phyloP scores from a whole-genome alignment of 2,113 vertebrate species.

The Neotoma lepida region DNA sequence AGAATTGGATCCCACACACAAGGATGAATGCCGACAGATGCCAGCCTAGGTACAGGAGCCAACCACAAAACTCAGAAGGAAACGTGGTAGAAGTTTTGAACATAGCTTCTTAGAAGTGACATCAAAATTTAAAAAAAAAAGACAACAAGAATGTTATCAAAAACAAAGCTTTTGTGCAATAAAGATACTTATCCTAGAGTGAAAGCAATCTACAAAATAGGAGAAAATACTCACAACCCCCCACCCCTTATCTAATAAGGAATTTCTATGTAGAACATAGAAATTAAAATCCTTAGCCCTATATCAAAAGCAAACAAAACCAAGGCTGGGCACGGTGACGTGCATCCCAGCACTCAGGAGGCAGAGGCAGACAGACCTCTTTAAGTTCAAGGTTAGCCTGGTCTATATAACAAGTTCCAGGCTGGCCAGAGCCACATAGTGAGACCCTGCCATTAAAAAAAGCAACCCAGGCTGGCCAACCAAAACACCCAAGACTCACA shows the following conservation, averaged over 20 bases:
- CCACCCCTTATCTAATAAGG: not conserved
- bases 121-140: not conserved
- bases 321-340: no score
- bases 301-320: not conserved
- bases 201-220: not conserved
- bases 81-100: not conserved
- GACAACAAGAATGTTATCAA: not conserved
- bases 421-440: not conserved
- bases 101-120: not conserved
- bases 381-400: not conserved
- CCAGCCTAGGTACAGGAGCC: not conserved
- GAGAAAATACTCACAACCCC: not conserved
- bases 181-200: not conserved
- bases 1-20: not conserved
- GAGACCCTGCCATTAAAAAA: not conserved
- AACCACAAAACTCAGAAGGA: not conserved
- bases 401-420: not conserved
- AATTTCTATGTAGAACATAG: not conserved
- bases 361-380: not conserved
- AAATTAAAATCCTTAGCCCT: not conserved
- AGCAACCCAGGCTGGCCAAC: no score
- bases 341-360: not conserved
- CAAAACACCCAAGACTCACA: no score
- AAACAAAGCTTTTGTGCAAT: not conserved
- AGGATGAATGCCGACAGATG: not conserved